Evolutionary conservation across 2,888 invertebrate species (phyloP).

Genomic region (Hoplodrina ambigua): DNA sequence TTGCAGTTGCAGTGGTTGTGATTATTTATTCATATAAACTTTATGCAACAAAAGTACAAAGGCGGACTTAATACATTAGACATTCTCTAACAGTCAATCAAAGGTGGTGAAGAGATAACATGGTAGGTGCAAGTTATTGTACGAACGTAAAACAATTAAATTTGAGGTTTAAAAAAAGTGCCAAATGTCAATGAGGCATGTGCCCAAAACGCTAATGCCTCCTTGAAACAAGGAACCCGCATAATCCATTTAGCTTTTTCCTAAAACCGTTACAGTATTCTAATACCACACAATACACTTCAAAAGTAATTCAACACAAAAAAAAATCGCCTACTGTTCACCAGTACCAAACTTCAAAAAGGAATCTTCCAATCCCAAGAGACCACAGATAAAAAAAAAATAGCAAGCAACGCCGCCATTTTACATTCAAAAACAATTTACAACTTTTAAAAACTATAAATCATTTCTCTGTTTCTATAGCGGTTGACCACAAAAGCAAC

Average conservation of each 20-base stretch:
- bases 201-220: too few species aligned
- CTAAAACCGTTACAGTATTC: too few species aligned
- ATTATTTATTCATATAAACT: too few species aligned
- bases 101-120: too few species aligned
- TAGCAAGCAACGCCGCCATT: slow-evolving; percentile 25
- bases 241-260: background rate
- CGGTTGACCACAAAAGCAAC: slow-evolving; percentile 44
- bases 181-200: too few species aligned
- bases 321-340: background rate
- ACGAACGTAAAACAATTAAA: too few species aligned
- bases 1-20: too few species aligned
- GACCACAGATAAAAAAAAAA: slow-evolving; percentile 32
- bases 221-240: slow-evolving; percentile 14
- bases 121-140: too few species aligned
- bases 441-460: slow-evolving; percentile 42
- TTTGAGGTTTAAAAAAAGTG: too few species aligned
- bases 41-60: too few species aligned
- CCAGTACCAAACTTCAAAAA: background rate
- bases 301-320: background rate
- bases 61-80: too few species aligned
- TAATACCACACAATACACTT: background rate
- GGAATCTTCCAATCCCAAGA: slow-evolving; percentile 5
- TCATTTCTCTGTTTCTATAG: slow-evolving; percentile 35
- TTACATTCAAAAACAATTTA: slow-evolving; percentile 16
- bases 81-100: too few species aligned